Conservation (phyloP, 2,888 invertebrate species). For the Agrilus biguttatus region DNA sequence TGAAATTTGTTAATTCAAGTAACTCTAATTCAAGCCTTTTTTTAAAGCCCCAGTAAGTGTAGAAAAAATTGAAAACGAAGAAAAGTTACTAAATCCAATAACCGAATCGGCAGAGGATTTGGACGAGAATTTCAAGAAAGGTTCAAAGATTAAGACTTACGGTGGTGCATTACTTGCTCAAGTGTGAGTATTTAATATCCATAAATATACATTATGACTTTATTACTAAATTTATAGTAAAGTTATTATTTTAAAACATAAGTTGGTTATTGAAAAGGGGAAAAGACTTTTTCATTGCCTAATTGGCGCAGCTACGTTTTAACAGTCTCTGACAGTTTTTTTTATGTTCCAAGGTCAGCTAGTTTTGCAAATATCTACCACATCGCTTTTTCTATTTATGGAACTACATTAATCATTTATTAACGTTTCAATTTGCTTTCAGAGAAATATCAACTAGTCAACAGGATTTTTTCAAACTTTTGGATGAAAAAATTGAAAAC, state of each 20-base stretch:
- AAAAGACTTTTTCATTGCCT: too few relatives aligned
- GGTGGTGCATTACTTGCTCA: conserved; percentile 28
- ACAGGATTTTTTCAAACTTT: conserved; percentile 84
- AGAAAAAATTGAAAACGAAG: conserved; percentile 16
- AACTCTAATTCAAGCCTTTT: too few relatives aligned
- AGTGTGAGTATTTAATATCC: conserved; percentile 21
- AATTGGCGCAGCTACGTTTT: too few relatives aligned
- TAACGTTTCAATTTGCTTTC: conserved; percentile 28
- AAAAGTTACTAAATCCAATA: conserved; percentile 18
- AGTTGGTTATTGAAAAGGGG: too few relatives aligned
- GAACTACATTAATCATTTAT: neutral
- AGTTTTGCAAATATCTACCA: too few relatives aligned
- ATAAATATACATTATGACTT: neutral
- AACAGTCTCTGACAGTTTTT: too few relatives aligned
- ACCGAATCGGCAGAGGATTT: conserved; percentile 18
- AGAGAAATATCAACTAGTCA: conserved; percentile 83
- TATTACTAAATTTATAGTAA: neutral
- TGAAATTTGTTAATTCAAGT: too few relatives aligned
- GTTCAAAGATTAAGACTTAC: conserved; percentile 25
- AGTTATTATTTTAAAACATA: too few relatives aligned
- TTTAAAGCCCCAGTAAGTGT: too few relatives aligned
- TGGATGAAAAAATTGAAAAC: conserved; percentile 83
- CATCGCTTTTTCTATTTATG: too few relatives aligned
- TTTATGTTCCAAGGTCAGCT: too few relatives aligned
- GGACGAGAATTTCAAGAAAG: conserved; percentile 22